These are phyloP conservation scores for Drosophila birchii DNA, from an alignment of 2,888 invertebrate species.

Conservation along the genomic window DNA sequence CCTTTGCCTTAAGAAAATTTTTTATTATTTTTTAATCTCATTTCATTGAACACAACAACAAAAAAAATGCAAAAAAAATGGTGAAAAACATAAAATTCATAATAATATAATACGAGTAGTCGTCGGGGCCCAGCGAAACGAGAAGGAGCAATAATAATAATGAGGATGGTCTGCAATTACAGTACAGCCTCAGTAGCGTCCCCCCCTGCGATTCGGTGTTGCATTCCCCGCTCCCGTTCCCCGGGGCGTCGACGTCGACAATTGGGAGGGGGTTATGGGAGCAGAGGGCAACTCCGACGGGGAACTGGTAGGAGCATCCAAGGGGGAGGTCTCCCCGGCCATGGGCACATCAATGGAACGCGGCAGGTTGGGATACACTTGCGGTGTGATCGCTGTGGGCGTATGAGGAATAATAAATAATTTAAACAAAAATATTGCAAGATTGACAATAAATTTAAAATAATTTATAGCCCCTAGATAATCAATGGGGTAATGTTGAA, in stretches of 20 bases:
- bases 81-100: constrained; percentile 38
- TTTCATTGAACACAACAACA: constrained; percentile 52
- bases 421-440: background rate
- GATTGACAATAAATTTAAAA: background rate
- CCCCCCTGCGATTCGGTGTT: constrained; percentile 45
- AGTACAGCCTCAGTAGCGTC: constrained; percentile 59
- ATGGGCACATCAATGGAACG: constrained; percentile 78
- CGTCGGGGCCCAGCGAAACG: constrained; percentile 29
- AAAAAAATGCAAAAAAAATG: constrained; percentile 20
- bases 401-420: background rate
- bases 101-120: constrained; percentile 63
- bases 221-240: constrained; percentile 12
- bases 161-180: constrained; percentile 55
- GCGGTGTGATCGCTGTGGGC: constrained; percentile 77
- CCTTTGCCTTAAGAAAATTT: constrained; percentile 75
- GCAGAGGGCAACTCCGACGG: background rate
- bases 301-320: background rate
- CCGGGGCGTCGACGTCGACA: constrained; percentile 44
- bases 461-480: background rate
- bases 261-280: background rate
- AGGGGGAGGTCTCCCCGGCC: constrained; percentile 34
- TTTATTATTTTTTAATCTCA: constrained; percentile 77
- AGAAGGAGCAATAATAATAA: constrained; percentile 47
- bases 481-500: no score
- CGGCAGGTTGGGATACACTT: constrained; percentile 79